These are phyloP conservation scores for Nothoprocta perdicaria DNA, from an alignment of 2,113 vertebrate species.

Conservation along the genomic window DNA sequence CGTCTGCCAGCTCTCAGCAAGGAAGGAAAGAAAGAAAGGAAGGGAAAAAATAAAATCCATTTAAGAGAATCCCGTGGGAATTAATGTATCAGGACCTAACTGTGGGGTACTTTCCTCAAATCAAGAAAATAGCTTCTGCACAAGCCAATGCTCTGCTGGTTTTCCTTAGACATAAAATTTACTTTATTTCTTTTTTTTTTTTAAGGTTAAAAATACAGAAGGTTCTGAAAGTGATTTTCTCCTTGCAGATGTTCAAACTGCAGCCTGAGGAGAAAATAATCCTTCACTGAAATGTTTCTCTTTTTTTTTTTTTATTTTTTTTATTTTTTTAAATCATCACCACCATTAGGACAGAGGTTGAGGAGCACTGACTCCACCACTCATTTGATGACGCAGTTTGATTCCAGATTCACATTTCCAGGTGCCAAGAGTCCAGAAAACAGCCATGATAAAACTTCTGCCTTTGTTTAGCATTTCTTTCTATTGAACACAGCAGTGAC, in stretches of 20 bases:
- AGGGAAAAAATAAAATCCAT: neutral
- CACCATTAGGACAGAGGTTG: slow-evolving; percentile 71
- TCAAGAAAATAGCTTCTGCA: slow-evolving; percentile 57
- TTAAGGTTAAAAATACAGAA: slow-evolving; percentile 79
- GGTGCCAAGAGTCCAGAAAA: slow-evolving; percentile 81
- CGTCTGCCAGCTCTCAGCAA: slow-evolving; percentile 35
- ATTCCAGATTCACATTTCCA: slow-evolving; percentile 84
- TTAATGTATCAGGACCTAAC: slow-evolving; percentile 31
- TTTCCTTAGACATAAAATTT: slow-evolving; percentile 78
- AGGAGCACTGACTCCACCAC: slow-evolving; percentile 73
- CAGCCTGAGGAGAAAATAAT: slow-evolving; percentile 76
- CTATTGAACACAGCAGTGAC: slow-evolving; percentile 96
- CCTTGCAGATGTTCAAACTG: slow-evolving; percentile 72
- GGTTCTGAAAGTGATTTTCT: slow-evolving; percentile 74
- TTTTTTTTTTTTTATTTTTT: slow-evolving; percentile 56
- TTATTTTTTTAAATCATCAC: slow-evolving; percentile 72
- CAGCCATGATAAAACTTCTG: slow-evolving; percentile 62
- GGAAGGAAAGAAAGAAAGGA: neutral
- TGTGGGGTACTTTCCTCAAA: slow-evolving; percentile 41
- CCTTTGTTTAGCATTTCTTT: slow-evolving; percentile 45
- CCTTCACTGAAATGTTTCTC: slow-evolving; percentile 79
- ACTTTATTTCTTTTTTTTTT: slow-evolving; percentile 68
- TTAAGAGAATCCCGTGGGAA: slow-evolving; percentile 25
- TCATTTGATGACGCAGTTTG: slow-evolving; percentile 68
- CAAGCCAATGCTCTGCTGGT: slow-evolving; percentile 77